Conservation (phyloP, 1,140 invertebrate genomes). For the Elysia chlorotica region DNA sequence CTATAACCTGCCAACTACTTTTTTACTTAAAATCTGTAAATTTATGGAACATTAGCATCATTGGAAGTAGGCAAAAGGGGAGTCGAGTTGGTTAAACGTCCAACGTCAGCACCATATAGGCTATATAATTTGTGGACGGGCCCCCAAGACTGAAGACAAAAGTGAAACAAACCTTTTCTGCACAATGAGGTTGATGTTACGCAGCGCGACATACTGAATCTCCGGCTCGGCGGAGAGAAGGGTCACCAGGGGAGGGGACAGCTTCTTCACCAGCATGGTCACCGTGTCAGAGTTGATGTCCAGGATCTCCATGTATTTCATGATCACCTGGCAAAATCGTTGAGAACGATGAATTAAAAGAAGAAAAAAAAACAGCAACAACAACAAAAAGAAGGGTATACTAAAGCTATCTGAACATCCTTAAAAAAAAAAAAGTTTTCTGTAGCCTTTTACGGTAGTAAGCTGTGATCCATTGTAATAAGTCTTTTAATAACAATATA, state of each 20-base stretch:
- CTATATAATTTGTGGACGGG: too few relatives aligned
- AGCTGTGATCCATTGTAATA: too few relatives aligned
- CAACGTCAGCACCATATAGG: too few relatives aligned
- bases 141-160: too few relatives aligned
- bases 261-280: constrained; percentile 90
- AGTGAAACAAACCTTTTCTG: constrained; percentile 82
- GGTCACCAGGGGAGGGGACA: constrained; percentile 98
- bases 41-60: too few relatives aligned
- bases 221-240: constrained; percentile 97
- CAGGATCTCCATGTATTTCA: constrained; percentile 99
- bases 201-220: constrained; percentile 96
- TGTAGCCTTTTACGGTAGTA: too few relatives aligned
- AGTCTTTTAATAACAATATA: too few relatives aligned
- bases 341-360: background rate
- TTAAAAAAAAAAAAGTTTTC: too few relatives aligned
- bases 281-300: constrained; percentile 93
- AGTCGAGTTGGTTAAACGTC: too few relatives aligned
- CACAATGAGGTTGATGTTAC: constrained; percentile 99
- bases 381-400: background rate
- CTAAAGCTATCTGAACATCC: background rate
- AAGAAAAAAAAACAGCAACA: background rate
- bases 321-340: constrained; percentile 65
- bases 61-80: too few relatives aligned
- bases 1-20: too few relatives aligned
- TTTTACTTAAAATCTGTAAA: too few relatives aligned